Conservation (phyloP, 92 coral and sea anemone species). For the Porites evermanni region DNA sequence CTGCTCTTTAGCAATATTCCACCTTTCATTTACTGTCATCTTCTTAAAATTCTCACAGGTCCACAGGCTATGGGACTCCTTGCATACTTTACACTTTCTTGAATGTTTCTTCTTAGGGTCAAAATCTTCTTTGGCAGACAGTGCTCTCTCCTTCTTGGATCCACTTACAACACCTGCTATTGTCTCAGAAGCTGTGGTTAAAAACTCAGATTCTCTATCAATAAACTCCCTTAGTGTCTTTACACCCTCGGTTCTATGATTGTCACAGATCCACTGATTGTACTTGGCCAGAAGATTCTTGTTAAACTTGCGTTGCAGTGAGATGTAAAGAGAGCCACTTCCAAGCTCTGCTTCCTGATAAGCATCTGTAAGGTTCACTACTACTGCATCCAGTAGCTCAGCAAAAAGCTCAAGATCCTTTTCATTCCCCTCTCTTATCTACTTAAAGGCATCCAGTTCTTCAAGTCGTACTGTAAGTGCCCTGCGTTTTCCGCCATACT, state of each 20-base stretch:
- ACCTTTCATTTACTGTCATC: conserved; percentile 20
- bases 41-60: conserved; percentile 49
- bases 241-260: conserved; percentile 20
- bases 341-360: conserved; percentile 66
- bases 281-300: conserved; percentile 52
- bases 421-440: conserved; percentile 45
- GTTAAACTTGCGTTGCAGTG: conserved; percentile 57
- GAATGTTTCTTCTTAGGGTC: background rate
- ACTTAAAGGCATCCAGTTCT: conserved; percentile 7
- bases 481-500: conserved; percentile 42
- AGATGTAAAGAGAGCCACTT: conserved; percentile 62
- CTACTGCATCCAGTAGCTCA: conserved; percentile 56
- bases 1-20: conserved; percentile 46
- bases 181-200: background rate
- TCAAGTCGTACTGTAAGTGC: conserved; percentile 32
- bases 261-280: conserved; percentile 62
- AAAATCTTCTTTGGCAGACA: background rate
- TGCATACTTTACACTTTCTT: conserved; percentile 41
- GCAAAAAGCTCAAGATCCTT: conserved; percentile 56
- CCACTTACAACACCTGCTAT: conserved; percentile 8
- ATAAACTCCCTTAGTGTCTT: conserved; percentile 31
- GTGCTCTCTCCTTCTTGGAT: background rate
- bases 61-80: conserved; percentile 49
- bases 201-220: conserved; percentile 55
- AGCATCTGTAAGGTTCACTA: conserved; percentile 66